Conservation (phyloP, 2,797 vertebrate species). For the Danio aesculapii region DNA sequence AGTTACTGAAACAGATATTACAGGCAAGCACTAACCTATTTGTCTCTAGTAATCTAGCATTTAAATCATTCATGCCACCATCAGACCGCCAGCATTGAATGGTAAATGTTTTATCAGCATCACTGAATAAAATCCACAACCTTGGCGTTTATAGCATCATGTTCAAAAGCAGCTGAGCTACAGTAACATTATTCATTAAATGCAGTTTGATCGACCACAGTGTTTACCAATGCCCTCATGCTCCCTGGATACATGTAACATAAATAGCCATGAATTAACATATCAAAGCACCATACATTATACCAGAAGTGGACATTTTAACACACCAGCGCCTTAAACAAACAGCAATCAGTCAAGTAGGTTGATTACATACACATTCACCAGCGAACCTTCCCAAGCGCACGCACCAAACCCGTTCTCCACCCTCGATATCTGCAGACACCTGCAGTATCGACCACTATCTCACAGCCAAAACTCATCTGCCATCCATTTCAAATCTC, state of each 20-base stretch:
- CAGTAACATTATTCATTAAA: not conserved
- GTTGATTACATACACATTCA: conserved; percentile 23
- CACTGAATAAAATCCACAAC: conserved; percentile 4
- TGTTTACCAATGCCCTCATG: conserved; percentile 8
- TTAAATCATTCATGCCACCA: not conserved
- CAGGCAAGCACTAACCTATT: not conserved
- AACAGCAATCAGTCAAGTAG: conserved; percentile 41
- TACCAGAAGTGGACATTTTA: conserved; percentile 13
- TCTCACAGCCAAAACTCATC: conserved; percentile 42
- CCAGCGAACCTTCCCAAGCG: not conserved
- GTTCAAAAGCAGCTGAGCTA: not conserved
- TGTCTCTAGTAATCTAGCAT: not conserved
- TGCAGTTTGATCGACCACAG: not conserved
- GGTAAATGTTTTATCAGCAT: not conserved
- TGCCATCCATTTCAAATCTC: conserved; percentile 51
- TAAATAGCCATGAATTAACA: conserved; percentile 35
- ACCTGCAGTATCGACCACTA: conserved; percentile 36
- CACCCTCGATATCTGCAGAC: conserved; percentile 6
- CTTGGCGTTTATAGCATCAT: not conserved
- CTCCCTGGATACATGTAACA: not conserved
- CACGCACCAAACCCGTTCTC: not conserved
- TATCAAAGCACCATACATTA: conserved; percentile 36
- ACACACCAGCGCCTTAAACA: conserved; percentile 33
- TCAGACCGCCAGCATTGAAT: not conserved
- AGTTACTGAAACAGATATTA: not conserved